Base-by-base conservation (phyloP, 2,797 vertebrate species). In the Calcarius lapponicus region DNA sequence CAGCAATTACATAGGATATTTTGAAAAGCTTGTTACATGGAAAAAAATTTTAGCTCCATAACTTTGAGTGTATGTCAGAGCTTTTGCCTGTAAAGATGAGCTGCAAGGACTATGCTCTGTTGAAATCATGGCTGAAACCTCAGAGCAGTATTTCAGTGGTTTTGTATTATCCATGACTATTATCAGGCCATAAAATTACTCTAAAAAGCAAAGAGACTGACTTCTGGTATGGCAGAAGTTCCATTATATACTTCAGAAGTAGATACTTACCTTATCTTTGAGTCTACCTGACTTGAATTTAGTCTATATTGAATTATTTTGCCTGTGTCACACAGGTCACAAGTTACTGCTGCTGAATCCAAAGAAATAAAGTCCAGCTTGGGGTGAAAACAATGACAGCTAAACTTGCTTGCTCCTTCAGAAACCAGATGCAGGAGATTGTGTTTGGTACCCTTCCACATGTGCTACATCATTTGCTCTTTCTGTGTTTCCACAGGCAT, bases 401-500 rank as follows among this genome's bases (percentile, higher is more conserved):
- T 61, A 74, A 51, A 83, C 22, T 69, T 50, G 3, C 34, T 66
- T 3, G 6, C 83, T 92, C 58, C 64, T 93, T 73, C 78, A 86
- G 92, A 75, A 88, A 83, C 15, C 0, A 0, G 14, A 32, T 56
- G 31, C 61, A 43, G 47, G 48, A 70, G 28, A 15, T 15, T 42
- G 13, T 0, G 42, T 86, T 73, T 62, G 81, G 4, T 50, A 42
- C 14, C 2, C 13, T 36, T 56, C 42, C 69, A 50, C 4, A 29
- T 40, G 15, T 8, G 12, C 70, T 88, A 31, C 70, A 88, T 87
- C 24, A 67, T 78, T 71, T 91, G 81, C 34, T 91, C 26, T 86
- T 60, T 90, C 19, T 66, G 34, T 95, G 67, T 94, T 71, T 57
- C 85, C 62, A 34, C 98, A 99, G 99, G 99, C 99, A 73, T 98